Conservation (phyloP, 2,113 vertebrate species). For the Osmerus mordax region DNA sequence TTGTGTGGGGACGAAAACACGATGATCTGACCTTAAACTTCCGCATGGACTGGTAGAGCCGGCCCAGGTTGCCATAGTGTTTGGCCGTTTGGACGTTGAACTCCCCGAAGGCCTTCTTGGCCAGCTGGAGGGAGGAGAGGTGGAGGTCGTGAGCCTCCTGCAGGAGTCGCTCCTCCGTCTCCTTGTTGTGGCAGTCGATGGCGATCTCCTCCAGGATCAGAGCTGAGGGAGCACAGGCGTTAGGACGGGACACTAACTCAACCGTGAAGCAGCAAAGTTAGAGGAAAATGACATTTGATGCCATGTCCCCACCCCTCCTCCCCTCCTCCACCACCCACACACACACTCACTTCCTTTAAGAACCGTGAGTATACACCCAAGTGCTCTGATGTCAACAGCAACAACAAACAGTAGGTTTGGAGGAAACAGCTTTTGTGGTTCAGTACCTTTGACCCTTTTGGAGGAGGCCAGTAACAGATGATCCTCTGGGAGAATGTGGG, state of each 20-base stretch:
- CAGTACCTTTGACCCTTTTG: slow-evolving; percentile 96
- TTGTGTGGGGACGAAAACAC: not conserved
- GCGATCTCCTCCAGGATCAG: slow-evolving; percentile 98
- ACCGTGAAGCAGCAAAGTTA: too few relatives aligned
- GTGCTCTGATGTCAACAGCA: not conserved
- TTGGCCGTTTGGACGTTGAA: slow-evolving; percentile 99
- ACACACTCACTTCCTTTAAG: not conserved
- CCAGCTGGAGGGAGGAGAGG: slow-evolving; percentile 94
- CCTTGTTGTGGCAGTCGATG: slow-evolving; percentile 98
- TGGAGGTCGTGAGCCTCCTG: slow-evolving; percentile 97
- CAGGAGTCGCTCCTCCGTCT: slow-evolving; percentile 94
- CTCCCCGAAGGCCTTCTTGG: slow-evolving; percentile 98
- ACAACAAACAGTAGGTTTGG: not conserved
- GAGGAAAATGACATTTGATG: not conserved
- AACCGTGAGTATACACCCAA: too few relatives aligned
- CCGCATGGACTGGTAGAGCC: slow-evolving; percentile 98
- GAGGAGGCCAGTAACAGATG: slow-evolving; percentile 97
- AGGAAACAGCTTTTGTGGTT: not conserved
- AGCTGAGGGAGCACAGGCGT: slow-evolving; percentile 66
- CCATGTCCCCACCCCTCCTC: too few relatives aligned
- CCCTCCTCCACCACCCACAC: not conserved
- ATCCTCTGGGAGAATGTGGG: slow-evolving; percentile 98
- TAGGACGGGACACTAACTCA: not conserved
- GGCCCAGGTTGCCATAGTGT: slow-evolving; percentile 97
- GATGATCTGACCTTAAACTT: slow-evolving; percentile 89